phyloP scores from a whole-genome alignment of 2,888 invertebrate genomes.

The Epistrophe eligans region DNA sequence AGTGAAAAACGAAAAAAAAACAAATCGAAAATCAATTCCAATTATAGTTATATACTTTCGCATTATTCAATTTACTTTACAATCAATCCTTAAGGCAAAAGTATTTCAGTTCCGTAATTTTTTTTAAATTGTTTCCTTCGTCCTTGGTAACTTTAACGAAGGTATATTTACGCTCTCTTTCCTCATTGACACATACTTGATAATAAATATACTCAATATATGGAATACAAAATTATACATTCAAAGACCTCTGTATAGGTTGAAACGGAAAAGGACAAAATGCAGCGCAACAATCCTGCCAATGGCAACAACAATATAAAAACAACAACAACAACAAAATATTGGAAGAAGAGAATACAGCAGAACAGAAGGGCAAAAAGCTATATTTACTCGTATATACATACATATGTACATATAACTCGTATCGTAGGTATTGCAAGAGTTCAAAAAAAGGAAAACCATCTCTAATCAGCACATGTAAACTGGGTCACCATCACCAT shows the following conservation, averaged over 20 bases:
- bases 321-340: conserved; percentile 17
- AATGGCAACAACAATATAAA: conserved; percentile 15
- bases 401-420: background rate
- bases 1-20: background rate
- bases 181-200: conserved; percentile 14
- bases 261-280: conserved; percentile 39
- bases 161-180: background rate
- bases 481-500: conserved; percentile 64
- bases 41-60: conserved; percentile 14
- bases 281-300: conserved; percentile 64
- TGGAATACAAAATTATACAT: background rate
- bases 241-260: background rate
- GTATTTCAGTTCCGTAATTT: background rate
- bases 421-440: conserved; percentile 5
- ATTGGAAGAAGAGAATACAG: conserved; percentile 1
- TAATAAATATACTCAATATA: too few species aligned
- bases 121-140: conserved; percentile 15
- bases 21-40: conserved; percentile 1
- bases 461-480: conserved; percentile 38
- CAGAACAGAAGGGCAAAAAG: conserved; percentile 15
- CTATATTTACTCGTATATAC: background rate
- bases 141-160: background rate
- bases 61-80: conserved; percentile 20
- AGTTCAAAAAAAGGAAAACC: conserved; percentile 12
- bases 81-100: conserved; percentile 13